Evolutionary conservation across 2,113 vertebrate genomes (phyloP), one percentile per base, ranked within the genome.

Genomic region (Peromyscus polionotus): DNA sequence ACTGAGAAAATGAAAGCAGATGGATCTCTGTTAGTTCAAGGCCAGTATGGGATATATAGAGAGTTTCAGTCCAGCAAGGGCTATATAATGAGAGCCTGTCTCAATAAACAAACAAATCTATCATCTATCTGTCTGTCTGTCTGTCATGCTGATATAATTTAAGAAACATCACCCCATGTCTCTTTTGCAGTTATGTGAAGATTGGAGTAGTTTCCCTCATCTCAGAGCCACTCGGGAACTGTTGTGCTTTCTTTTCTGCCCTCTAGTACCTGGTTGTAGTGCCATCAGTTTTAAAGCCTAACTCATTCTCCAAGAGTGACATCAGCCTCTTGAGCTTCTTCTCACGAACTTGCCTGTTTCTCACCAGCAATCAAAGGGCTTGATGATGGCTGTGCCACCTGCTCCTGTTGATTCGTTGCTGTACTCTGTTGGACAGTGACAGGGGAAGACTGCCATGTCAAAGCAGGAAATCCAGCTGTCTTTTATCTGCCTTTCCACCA

Each of bases 401-500:
- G 93, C 97, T 75, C 95, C 85, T 94, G 36, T 14, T 92, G 93
- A 63, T 94, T 81, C 54, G 83, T 80, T 0, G 16, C 75, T 96
- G 0, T 3, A 33, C 75, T 51, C 3, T 39, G 91, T 79, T 92
- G 91, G 97, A 94, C 84, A 92, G 88, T 88, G 96, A 45, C 0
- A 11, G 57, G 89, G 94, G 95, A 91, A 94, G 65, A 96, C 19
- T 93, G 93, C 63, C 91, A 36, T 51, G 54, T 76, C 45, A 48
- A 7, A 59, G 80, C 86, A 70, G 96, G 96, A 98, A 94, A 63
- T 81, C 80, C 92, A 93, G 75, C 65, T 90, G 84, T 91, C 89
- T 96, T 96, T 97, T 96, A 90, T 98, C 94, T 97, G 95, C 93
- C 61, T 77, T 95, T 97, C 61, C 98, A 96, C 91, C 31, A 0